Evolutionary conservation across 1,140 invertebrate genomes (phyloP).

Genomic region (Maconellicoccus hirsutus): DNA sequence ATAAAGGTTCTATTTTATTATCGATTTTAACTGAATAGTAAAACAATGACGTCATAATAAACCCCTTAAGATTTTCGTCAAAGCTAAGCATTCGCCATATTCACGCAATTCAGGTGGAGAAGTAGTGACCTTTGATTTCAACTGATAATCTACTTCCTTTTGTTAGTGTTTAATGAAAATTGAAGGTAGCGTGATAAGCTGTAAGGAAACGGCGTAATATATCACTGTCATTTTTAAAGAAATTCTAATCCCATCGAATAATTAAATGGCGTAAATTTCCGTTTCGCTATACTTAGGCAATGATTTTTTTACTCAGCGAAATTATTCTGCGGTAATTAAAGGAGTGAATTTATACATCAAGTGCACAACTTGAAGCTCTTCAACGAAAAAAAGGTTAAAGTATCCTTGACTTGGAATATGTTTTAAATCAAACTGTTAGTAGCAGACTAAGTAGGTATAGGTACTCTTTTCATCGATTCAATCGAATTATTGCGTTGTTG

Average conservation of each 20-base stretch:
- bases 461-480: neutral
- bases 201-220: neutral
- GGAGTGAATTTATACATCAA: neutral
- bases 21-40: neutral
- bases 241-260: neutral
- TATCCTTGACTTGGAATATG: neutral
- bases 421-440: neutral
- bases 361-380: neutral
- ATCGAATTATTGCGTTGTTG: neutral
- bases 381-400: too few relatives aligned
- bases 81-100: neutral
- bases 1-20: neutral
- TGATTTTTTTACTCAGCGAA: too few relatives aligned
- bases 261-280: neutral
- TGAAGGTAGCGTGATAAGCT: neutral
- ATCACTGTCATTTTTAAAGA: neutral
- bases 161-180: neutral
- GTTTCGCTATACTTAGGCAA: too few relatives aligned
- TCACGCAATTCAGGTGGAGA: neutral
- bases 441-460: too few relatives aligned
- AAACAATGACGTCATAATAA: neutral
- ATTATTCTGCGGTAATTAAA: neutral
- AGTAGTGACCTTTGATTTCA: neutral
- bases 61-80: conserved; percentile 3
- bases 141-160: neutral